Evolutionary conservation across 53 echinoderm and acorn worm species (phyloP), one percentile per base, ranked within the genome.

Genomic region (Holothuria scabra): DNA sequence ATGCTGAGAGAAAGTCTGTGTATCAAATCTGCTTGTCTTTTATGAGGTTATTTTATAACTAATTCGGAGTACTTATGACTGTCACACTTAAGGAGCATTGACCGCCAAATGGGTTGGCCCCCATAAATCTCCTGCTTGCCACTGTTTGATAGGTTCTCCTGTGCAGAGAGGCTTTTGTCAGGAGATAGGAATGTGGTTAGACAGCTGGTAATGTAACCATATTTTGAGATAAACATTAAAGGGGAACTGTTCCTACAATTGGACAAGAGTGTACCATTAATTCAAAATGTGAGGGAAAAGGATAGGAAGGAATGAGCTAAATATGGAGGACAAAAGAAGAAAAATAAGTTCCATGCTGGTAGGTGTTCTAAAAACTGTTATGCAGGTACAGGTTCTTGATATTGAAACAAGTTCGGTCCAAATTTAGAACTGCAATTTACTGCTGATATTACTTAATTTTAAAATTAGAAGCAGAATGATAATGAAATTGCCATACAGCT

Each of bases 31-130:
- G 23, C 26, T 49, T 72, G 46, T 20, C 28, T 72, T 72, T 72
- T 72, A 72, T 72, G 72, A 72, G 44, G 72, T 72, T 44, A 72
- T 72, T 38, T 44, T 44, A 25, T 24, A 72, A 44, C 65, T 29
- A 65, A 65, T 72, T 44, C 37, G 37, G 19, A 67, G 33, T 21
- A 67, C 67, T 67, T 67, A 33, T 33, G 20, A 67, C 46, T 44
- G 48, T 14, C 22, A 72, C 21, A 46, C 48, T 48, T 44, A 31
- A 72, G 49, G 72, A 72, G 72, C 72, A 26, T 44, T 72, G 72
- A 72, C 72, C 72, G 44, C 72, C 44, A 72, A 72, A 72, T 72
- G 72, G 46, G 72, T 72, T 72, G 72, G 72, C 46, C 46, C 26
- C 46, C 46, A 72, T 72, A 72, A 44, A 72, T 72, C 41, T 72